Percentiles rank a stretch among this genome's conserved stretches.
Conservation (phyloP, 1,140 invertebrate species). For the Pachypsylla venusta region DNA sequence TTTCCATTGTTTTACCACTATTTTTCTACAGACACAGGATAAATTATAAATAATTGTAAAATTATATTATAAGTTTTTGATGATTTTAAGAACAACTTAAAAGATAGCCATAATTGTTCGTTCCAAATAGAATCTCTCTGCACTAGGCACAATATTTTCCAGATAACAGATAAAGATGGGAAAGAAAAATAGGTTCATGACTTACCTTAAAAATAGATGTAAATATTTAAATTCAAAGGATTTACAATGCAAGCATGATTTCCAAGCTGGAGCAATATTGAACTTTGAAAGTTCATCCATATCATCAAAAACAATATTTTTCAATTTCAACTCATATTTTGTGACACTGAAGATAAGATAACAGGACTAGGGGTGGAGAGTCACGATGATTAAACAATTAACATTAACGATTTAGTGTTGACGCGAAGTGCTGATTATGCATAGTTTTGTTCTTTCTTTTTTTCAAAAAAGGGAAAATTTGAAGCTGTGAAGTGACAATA, state of each 20-base stretch:
- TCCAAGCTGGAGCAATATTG: neutral
- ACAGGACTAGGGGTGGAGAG: no score
- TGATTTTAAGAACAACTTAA: neutral
- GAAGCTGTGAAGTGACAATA: no score
- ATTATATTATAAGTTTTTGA: neutral
- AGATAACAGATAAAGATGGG: neutral
- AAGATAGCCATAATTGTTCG: neutral
- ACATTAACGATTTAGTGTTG: no score
- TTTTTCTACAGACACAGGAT: no score
- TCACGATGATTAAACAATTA: no score
- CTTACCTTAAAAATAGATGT: slow-evolving; percentile 3
- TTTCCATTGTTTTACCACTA: no score
- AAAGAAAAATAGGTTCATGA: neutral
- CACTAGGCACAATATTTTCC: neutral
- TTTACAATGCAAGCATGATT: neutral
- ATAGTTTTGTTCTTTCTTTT: no score
- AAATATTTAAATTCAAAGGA: neutral
- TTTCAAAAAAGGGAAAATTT: no score
- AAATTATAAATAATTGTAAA: neutral
- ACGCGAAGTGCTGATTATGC: no score
- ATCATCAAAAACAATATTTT: no score
- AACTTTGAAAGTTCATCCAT: slow-evolving; percentile 2
- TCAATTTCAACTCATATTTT: no score
- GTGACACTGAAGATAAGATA: no score
- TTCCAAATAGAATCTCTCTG: neutral